Evolutionary conservation across 2,797 vertebrate species (phyloP), one percentile per base, ranked within the genome.

Genomic region (Lagodon rhomboides): DNA sequence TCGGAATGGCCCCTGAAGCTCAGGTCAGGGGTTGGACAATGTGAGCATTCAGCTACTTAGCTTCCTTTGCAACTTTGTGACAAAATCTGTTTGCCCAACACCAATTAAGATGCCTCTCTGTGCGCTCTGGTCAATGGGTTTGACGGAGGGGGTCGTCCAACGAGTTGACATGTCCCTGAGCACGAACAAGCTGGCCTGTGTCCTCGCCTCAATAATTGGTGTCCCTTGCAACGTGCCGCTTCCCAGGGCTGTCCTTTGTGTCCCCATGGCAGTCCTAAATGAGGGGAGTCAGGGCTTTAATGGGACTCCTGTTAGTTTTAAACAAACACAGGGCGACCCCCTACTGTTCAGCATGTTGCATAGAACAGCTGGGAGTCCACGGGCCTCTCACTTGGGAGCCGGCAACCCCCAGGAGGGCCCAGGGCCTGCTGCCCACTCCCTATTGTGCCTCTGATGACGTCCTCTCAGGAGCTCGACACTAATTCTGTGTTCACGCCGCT

Each of bases 61-160:
- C 95, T 95, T 96, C 94, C 94, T 95, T 95, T 95, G 95, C 95
- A 95, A 95, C 94, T 96, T 95, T 95, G 94, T 96, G 95, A 95
- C 94, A 95, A 96, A 96, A 96, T 95, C 91, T 96, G 95, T 96
- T 96, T 96, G 95, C 93, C 95, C 96, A 96, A 96, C 96, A 96
- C 95, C 95, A 96, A 96, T 96, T 96, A 96, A 94, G 94, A 95
- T 94, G 94, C 94, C 93, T 94, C 93, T 94, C 91, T 79, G 85
- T 92, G 87, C 84, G 75, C 91, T 90, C 79, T 90, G 89, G 93
- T 96, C 94, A 96, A 95, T 95, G 93, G 94, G 94, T 95, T 96
- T 96, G 95, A 96, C 90, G 93, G 93, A 93, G 93, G 92, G 93
- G 94, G 94, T 93, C 90, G 89, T 95, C 95, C 94, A 92, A 91